Base-by-base conservation (phyloP, 2,797 vertebrate species). In the Parotocinclus haroldoi region DNA sequence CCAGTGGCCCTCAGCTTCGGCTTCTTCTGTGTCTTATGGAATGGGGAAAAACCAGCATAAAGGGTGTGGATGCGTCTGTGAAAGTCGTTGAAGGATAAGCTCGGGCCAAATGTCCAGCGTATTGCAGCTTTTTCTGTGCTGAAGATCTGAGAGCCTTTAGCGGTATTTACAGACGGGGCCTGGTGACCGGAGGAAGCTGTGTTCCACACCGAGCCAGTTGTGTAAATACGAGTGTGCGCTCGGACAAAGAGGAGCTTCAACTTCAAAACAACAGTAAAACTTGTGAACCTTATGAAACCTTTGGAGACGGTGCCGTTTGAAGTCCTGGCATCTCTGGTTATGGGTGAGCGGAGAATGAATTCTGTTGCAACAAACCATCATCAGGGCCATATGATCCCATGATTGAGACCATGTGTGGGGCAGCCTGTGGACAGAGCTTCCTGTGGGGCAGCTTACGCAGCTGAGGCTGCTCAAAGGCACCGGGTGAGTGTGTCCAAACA, bases 401-500 rank as follows among this genome's bases (percentile, higher is more conserved):
- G 92, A 94, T 93, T 92, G 92, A 89, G 92, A 90, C 91, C 92
- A 93, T 92, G 89, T 92, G 92, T 92, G 85, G 84, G 84, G 82
- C 83, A 78, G 78, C 80, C 81, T 80, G 86, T 83, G 82, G 86
- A 86, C 86, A 76, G 84, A 84, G 84, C 85, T 87, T 86, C 88
- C 86, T 87, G 85, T 74, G 58, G 77, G 72, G 74, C 75, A 72
- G 68, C 90, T 90, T 91, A 89, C 87, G 88, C 88, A 88, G 81
- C 82, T 88, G 85, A 78, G 78, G 82, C 80, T 77, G 77, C 80
- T 83, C 87, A 82, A 83, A 83, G 49, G 68, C 58, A 38, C 37
- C 81, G 84, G 79, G 82, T 74, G 80, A 75, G 79, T 70, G 85
- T 89, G 90, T 92, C 87, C 89, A 91, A 93, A 92, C 89, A 90